Evolutionary conservation across 1,140 invertebrate species (phyloP).

Genomic region (Brachionus rotundiformis): DNA sequence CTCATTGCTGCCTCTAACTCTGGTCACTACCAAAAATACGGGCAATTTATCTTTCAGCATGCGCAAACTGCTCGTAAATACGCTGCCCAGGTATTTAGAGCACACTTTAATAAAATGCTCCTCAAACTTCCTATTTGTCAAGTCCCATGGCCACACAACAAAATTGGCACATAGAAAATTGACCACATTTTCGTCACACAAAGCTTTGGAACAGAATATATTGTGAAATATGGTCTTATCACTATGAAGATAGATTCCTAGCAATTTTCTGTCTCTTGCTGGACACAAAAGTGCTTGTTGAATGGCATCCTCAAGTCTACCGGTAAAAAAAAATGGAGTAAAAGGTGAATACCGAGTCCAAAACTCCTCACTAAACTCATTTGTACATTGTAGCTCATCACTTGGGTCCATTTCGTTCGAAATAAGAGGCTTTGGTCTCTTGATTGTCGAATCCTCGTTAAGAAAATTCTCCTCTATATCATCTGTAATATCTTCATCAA

Average conservation of each 20-base stretch:
- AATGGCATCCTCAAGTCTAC: slow-evolving; percentile 41
- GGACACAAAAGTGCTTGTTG: slow-evolving; percentile 33
- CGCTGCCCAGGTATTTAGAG: slow-evolving; percentile 26
- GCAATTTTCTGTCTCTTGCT: slow-evolving; percentile 70
- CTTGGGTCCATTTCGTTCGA: background rate
- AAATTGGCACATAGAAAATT: slow-evolving; percentile 83
- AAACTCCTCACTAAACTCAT: slow-evolving; percentile 11
- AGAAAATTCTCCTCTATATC: slow-evolving; percentile 44
- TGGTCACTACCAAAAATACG: slow-evolving; percentile 30
- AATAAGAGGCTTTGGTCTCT: slow-evolving; percentile 20
- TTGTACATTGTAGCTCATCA: slow-evolving; percentile 7
- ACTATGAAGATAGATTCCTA: slow-evolving; percentile 90
- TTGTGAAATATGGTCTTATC: slow-evolving; percentile 87
- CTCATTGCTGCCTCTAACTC: slow-evolving; percentile 41
- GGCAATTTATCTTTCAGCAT: slow-evolving; percentile 1
- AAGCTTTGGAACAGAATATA: slow-evolving; percentile 89
- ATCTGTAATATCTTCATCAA: slow-evolving; percentile 29
- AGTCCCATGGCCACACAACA: slow-evolving; percentile 90
- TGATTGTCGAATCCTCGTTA: background rate
- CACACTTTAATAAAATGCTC: slow-evolving; percentile 11
- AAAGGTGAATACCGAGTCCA: slow-evolving; percentile 5
- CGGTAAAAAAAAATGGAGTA: slow-evolving; percentile 40
- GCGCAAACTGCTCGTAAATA: slow-evolving; percentile 14
- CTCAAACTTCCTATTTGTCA: slow-evolving; percentile 71
- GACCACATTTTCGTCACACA: slow-evolving; percentile 84